Base-by-base conservation (phyloP, 2,888 invertebrate genomes). In the Cephonodes hylas region DNA sequence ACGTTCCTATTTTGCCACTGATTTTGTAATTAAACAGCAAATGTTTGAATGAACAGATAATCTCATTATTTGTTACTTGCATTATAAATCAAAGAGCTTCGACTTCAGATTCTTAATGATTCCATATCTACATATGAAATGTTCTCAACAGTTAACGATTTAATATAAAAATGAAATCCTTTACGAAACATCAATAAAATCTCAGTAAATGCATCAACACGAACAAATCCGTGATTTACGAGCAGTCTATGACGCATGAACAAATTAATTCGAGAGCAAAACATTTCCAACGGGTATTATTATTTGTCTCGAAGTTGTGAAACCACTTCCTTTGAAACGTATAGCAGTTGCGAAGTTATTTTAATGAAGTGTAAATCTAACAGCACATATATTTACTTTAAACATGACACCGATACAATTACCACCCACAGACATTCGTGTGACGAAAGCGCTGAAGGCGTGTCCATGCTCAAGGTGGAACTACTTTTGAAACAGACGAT, bases 11-110 rank as follows among this genome's bases (percentile, higher is more conserved):
- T 84, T 81, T 80, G 71, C 75, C 73, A 83, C 79, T 70, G 69
- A 69, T 80, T 82, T 82, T 75, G 78, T 70, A 82, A 81, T 80
- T 74, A 75, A 77, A 79, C 73, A 71, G 75, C 72, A 63, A 72
- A 69, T 67, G 70, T 67, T 65, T 66, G 66, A 70, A 70, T 69
- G 73, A 48, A 25, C 25, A 53, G 27, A 53, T 53, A 53, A 53
- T 53, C 64, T 64, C 31, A 31, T 15, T 27, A 48, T 31, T 61
- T 31, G 31, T 53, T 31, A 53, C 31, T 53, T 31, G 31, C 18
- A 31, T 53, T 8, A 18, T 53, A 53, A 53, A 53, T 53, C 53
- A 31, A 18, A 8, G 18, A 13, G 45, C 27, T 10, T n/a, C 27
- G 18, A 48, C 25, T 48, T 23, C 23, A 6, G 4, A 18, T 53